Evolutionary conservation across 2,113 vertebrate species (phyloP), one percentile per base, ranked within the genome.

Genomic region (Carassius gibelio): DNA sequence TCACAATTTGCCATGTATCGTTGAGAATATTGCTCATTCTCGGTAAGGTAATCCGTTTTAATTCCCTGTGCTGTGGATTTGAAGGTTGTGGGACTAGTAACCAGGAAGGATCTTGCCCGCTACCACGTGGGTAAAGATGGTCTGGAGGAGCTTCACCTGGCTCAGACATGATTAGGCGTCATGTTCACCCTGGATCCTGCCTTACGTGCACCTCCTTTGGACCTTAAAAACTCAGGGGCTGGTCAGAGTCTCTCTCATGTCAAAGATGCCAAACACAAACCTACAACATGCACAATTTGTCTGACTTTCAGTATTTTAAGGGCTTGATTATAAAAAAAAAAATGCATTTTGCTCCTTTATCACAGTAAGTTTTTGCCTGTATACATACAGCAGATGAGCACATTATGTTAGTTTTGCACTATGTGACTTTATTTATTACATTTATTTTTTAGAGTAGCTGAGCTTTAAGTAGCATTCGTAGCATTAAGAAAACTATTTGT

Each of bases 71-170:
- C 21, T 50, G 85, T 86, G 48, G 77, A 0, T 15, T 69, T 72
- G 34, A 90, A 99, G 98, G 98, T 99, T 84, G 94, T 98, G 1
- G 98, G 98, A 21, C 93, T 99, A 86, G 97, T 99, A 88, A 99
- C 97, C 50, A 94, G 98, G 90, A 99, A 99, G 92, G 98, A 99
- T 86, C 93, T 99, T 0, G 98, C 98, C 81, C 94, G 98, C 69
- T 99, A 99, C 90, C 96, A 98, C 66, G 88, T 98, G 80, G 97
- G 97, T 2, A 99, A 98, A 91, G 95, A 97, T 19, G 98, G 98
- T 38, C 93, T 99, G 79, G 98, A 99, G 89, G 98, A 99, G 90
- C 94, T 99, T 36, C 95, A 96, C 0, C 89, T 99, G 94, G 96
- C 98, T 0, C 97, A 99, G 93, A 98, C 97, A 0, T 99, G 97